These are phyloP conservation scores for Megalurothrips usitatus DNA, from an alignment of 2,888 invertebrate species.

Conservation along the genomic window DNA sequence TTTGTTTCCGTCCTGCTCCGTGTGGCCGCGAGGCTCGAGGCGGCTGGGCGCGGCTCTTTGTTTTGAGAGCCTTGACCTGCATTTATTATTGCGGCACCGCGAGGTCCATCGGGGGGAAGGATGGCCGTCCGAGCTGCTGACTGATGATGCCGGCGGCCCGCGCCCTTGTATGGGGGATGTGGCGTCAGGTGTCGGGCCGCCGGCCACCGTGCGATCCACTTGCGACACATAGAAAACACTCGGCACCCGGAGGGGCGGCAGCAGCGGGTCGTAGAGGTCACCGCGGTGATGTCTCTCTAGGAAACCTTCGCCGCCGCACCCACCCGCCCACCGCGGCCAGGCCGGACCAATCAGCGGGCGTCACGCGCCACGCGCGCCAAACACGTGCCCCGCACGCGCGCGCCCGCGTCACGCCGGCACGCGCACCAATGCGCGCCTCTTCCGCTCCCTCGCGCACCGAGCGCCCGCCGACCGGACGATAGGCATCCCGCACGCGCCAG, in stretches of 20 bases:
- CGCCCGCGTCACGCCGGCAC: neutral
- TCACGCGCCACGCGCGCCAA: neutral
- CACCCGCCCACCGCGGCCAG: neutral
- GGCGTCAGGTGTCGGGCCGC: too few relatives aligned
- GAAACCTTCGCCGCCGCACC: too few relatives aligned
- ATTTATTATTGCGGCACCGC: neutral
- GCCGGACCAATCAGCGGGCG: neutral
- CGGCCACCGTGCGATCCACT: too few relatives aligned
- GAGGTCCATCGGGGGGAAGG: neutral
- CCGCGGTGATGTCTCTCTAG: too few relatives aligned
- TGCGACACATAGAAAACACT: too few relatives aligned
- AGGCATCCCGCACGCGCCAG: neutral
- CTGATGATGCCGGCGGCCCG: neutral
- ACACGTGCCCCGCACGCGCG: neutral
- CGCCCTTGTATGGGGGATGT: too few relatives aligned
- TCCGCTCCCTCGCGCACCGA: neutral
- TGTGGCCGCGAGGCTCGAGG: too few relatives aligned
- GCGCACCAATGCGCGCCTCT: neutral
- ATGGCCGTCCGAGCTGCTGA: neutral
- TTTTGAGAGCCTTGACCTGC: conserved; percentile 8
- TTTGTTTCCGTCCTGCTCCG: too few relatives aligned
- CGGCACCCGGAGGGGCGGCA: too few relatives aligned
- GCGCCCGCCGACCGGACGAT: neutral
- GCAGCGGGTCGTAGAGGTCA: too few relatives aligned
- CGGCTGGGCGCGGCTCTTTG: neutral